phyloP scores from a whole-genome alignment of 2,113 vertebrate genomes.

The Pipra filicauda region DNA sequence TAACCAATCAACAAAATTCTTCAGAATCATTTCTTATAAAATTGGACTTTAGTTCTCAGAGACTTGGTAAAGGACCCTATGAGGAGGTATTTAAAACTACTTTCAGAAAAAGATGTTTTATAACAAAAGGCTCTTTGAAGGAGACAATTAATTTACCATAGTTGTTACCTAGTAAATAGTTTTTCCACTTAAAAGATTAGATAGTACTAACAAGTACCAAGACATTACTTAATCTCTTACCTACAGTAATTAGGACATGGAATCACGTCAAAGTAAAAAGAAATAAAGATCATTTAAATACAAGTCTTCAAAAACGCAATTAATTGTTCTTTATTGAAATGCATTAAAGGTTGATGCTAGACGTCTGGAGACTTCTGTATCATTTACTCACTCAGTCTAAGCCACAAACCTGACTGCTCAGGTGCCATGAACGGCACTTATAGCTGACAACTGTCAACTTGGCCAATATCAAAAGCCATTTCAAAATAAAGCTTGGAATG shows the following conservation, averaged over 20 bases:
- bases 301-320: neutral
- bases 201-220: neutral
- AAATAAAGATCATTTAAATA: neutral
- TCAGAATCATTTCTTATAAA: neutral
- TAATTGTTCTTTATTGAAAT: neutral
- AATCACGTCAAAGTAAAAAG: neutral
- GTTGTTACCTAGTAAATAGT: neutral
- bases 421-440: neutral
- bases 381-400: neutral
- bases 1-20: constrained; percentile 4
- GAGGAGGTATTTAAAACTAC: neutral
- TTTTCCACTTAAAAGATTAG: neutral
- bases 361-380: neutral
- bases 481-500: neutral
- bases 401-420: neutral
- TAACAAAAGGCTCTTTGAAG: neutral
- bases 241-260: neutral
- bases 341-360: neutral
- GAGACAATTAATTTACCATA: neutral
- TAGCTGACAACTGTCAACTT: neutral
- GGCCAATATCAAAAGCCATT: neutral
- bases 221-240: neutral
- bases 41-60: neutral
- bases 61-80: neutral
- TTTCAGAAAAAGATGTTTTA: neutral